phyloP scores from a whole-genome alignment of 2,797 vertebrate species.

The Pyrocephalus nanus region DNA sequence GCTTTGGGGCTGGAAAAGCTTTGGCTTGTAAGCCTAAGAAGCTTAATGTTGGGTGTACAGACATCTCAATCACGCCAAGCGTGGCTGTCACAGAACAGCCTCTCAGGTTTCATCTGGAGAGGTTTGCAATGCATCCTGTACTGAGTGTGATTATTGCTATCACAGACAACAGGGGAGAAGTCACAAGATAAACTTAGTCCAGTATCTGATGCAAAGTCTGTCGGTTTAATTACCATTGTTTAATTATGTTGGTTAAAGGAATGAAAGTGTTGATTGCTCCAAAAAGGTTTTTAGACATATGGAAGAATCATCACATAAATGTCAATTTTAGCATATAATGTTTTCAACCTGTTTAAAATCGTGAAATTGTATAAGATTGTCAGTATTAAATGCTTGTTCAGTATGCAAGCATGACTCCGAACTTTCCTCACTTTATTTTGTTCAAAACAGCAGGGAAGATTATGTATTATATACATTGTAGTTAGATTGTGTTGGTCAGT shows the following conservation, averaged over 20 bases:
- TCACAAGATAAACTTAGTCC: background rate
- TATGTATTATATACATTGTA: background rate
- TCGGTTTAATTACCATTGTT: background rate
- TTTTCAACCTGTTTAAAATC: background rate
- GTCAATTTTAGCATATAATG: background rate
- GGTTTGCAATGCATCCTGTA: background rate
- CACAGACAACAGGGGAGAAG: background rate
- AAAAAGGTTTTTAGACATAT: background rate
- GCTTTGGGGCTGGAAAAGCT: slow-evolving; percentile 6
- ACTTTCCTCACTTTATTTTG: background rate
- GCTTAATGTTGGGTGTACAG: slow-evolving; percentile 23
- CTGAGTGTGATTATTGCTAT: background rate
- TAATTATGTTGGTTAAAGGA: background rate
- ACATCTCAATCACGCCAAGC: slow-evolving; percentile 5
- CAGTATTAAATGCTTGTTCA: background rate
- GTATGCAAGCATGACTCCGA: background rate
- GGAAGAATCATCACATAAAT: background rate
- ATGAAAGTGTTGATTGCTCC: background rate
- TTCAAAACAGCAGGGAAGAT: background rate
- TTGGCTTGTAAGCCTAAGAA: slow-evolving; percentile 19
- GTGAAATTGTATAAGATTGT: background rate
- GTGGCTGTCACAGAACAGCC: background rate
- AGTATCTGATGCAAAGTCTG: background rate
- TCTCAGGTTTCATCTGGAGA: background rate
- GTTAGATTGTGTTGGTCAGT: background rate